Base-by-base conservation (phyloP, 2,113 vertebrate genomes). In the Trematocara macrostoma region DNA sequence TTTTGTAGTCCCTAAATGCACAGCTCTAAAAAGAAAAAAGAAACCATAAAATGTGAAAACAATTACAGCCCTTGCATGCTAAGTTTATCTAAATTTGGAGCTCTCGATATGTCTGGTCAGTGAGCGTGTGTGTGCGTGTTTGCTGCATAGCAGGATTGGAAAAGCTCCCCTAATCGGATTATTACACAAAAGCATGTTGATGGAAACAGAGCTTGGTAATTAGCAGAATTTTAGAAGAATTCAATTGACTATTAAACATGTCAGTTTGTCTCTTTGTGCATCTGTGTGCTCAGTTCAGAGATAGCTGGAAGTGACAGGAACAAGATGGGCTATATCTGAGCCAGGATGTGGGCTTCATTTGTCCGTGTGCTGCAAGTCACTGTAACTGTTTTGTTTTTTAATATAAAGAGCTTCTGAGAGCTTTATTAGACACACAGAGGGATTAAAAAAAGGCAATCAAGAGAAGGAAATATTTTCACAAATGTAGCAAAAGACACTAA, bases 1-100 rank as follows among this genome's bases (percentile, higher is more conserved):
- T 42, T 35, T 11, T 11, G 12, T 11, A 29, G 23, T 7, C 53
- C 23, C 5, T 40, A 51, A 85, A 78, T 78, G 84, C 38, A 45
- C 26, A 2, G 53, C 3, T 45, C 49, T 18, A 47, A 47, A 69
- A 35, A 91, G 18, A 56, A 35, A 8, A 80, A 52, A 85, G 18
- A 53, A 53, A 53, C 84, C 80, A 56, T 82, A 61, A 93, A 91
- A 92, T 93, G 89, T 90, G 90, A 92, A 79, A 93, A 95, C 79
- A 92, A 85, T 95, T 90, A 84, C 57, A 31, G 80, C 56, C 79
- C 78, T 9, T 64, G 38, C 45, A 45, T 12, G 23, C 53, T 29
- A 29, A 56, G 23, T 67, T 15, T 84, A 10, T 12, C 18, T 78
- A 71, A 67, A 52, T 81, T n/a, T 53, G 7, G 8, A 84, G 71